These are phyloP conservation scores for Tylochromis polylepis DNA, from an alignment of 2,113 vertebrate species.

Conservation along the genomic window DNA sequence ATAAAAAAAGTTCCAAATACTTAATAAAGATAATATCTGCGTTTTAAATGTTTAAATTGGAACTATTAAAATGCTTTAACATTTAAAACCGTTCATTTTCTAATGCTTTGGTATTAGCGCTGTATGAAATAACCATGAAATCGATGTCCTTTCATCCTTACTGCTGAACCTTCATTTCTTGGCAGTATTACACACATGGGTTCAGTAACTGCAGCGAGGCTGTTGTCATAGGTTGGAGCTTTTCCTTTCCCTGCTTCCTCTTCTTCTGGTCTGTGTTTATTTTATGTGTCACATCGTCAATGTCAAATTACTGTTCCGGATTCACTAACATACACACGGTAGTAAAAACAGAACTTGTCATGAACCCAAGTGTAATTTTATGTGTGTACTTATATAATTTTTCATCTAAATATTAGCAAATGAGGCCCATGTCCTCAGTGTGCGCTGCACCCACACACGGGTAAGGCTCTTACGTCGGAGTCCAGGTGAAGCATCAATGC, in stretches of 20 bases:
- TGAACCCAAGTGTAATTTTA: not conserved
- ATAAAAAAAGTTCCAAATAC: not conserved
- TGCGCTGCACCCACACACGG: not conserved
- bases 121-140: not conserved
- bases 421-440: not conserved
- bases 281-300: not conserved
- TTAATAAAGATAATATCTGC: not conserved
- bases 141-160: not conserved
- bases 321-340: not conserved
- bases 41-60: not conserved
- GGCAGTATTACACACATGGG: not conserved
- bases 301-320: rapidly evolving
- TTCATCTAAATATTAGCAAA: not conserved
- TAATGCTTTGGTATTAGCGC: not conserved
- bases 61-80: not conserved
- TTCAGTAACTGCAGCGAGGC: not conserved
- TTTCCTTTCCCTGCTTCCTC: not conserved
- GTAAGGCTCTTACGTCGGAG: slow-evolving; percentile 63
- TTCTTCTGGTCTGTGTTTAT: not conserved
- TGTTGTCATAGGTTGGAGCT: not conserved
- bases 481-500: slow-evolving; percentile 69
- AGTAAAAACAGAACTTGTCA: not conserved
- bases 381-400: not conserved
- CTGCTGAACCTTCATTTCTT: rapidly evolving
- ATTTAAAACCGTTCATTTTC: not conserved